Evolutionary conservation across 2,113 vertebrate species (phyloP), one percentile per base, ranked within the genome.

Genomic region (Leptobrachium leishanense): DNA sequence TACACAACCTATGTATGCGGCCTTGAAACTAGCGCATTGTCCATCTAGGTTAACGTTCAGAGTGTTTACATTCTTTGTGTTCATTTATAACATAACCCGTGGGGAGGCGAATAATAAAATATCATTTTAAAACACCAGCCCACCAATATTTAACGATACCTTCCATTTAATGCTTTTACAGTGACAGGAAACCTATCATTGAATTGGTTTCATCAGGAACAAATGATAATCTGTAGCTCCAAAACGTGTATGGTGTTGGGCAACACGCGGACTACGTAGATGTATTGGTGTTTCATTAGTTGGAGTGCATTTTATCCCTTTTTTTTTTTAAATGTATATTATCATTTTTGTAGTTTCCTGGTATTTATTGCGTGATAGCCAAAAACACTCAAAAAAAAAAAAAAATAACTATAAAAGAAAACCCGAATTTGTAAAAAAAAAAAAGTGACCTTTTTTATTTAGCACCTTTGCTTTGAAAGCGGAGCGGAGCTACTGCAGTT

Each of bases 341-440:
- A 79, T 64, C 44, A 63, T 74, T 74, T 74, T 54, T 68, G 55
- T 12, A 74, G 63, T 41, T 6, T 46, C 10, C 54, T 67, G 46
- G 70, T 81, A 81, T 81, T 81, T 81, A 81, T 81, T 81, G 64
- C 39, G 63, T 81, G 78, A 31, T 74, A 81, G 71, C 63, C 70
- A 79, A 79, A 79, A 67, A 78, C 46, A 72, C 75, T 12, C 15
- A 42, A 31, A 74, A 73, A 7, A 2, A 10, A 73, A 44, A 43
- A 50, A 50, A 5, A 5, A 50, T 50, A 50, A 50, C 8, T 15
- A 57, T 5, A 64, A 2, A 64, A 76, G 46, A 50, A 55, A 43
- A 40, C 57, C 50, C 31, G 41, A 72, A 72, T 40, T 10, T 11
- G 44, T n/a, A 53, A 50, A 79, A 66, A 31, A 72, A 57, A 59